phyloP scores from a whole-genome alignment of 2,888 invertebrate species.

The Drosophila subquinaria region DNA sequence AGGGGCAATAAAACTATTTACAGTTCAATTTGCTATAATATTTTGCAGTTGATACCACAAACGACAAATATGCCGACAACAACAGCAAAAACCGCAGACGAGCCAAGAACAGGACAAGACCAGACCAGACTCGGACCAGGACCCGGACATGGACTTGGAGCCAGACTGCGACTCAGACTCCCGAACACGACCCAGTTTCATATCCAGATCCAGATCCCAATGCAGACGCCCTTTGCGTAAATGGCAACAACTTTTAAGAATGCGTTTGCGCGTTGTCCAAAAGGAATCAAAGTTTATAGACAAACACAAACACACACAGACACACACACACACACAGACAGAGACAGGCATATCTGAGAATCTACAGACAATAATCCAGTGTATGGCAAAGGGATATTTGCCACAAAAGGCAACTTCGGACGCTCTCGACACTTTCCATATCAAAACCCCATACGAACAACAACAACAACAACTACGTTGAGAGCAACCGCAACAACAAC shows the following conservation, averaged over 20 bases:
- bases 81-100: slow-evolving; percentile 48
- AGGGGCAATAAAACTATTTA: slow-evolving; percentile 78
- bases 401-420: slow-evolving; percentile 44
- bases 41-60: slow-evolving; percentile 74
- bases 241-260: slow-evolving; percentile 70
- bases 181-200: background rate
- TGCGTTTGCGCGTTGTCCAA: slow-evolving; percentile 54
- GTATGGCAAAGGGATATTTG: slow-evolving; percentile 48
- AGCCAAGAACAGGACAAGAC: slow-evolving; percentile 6
- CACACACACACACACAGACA: slow-evolving; percentile 17
- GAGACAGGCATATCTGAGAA: slow-evolving; percentile 59
- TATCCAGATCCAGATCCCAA: slow-evolving; percentile 16
- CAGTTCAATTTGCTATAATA: slow-evolving; percentile 81
- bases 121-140: background rate
- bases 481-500: slow-evolving; percentile 14
- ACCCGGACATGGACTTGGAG: background rate
- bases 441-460: slow-evolving; percentile 43
- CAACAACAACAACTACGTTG: slow-evolving; percentile 33
- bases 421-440: slow-evolving; percentile 71
- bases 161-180: background rate
- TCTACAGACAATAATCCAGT: slow-evolving; percentile 79
- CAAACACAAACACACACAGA: slow-evolving; percentile 38
- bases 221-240: slow-evolving; percentile 13
- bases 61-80: slow-evolving; percentile 74
- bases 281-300: slow-evolving; percentile 77